Evolutionary conservation across 2,797 vertebrate species (phyloP), one percentile per base, ranked within the genome.

Genomic region (Bradypus variegatus): DNA sequence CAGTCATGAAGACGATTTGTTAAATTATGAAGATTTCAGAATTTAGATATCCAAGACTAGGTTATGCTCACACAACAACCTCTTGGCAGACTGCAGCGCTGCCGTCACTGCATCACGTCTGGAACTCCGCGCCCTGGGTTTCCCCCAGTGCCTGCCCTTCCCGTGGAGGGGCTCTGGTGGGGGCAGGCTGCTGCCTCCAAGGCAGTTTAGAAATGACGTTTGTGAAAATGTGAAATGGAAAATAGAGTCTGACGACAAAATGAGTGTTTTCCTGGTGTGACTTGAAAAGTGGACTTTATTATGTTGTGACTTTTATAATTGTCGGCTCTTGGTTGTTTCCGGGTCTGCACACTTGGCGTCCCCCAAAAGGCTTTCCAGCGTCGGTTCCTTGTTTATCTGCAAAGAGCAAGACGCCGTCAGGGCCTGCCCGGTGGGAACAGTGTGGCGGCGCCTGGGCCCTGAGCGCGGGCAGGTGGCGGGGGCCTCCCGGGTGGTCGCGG

Each of bases 1-100:
- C 14, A 58, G 15, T 48, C 90, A 65, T 62, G n/a, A 69, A 94
- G 87, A 88, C 83, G 8, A 82, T 83, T 94, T 87, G 76, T 19
- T 13, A 86, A 92, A 67, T 45, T 31, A 69, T 36, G 50, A 72
- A 21, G 12, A 31, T 58, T 67, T 86, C 27, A 36, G 33, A 81
- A 85, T 60, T 45, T 60, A 87, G 53, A 45, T 41, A 29, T n/a
- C 91, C 27, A 89, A 83, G 92, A 36, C 82, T 79, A 73, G 14
- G 15, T 64, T 70, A 6, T 65, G 5, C 31, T 88, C 50, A 65
- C 85, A 67, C 78, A 89, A 53, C 3, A 23, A 16, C 76, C n/a
- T 10, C 33, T 62, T 72, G 38, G 64, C 45, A 45, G 27, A 62
- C 31, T 16, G n/a, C 15, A 58, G 41, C 4, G 19, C 67, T 64